Evolutionary conservation across 2,797 vertebrate genomes (phyloP), one percentile per base, ranked within the genome.

Genomic region (Lepus townsendii): DNA sequence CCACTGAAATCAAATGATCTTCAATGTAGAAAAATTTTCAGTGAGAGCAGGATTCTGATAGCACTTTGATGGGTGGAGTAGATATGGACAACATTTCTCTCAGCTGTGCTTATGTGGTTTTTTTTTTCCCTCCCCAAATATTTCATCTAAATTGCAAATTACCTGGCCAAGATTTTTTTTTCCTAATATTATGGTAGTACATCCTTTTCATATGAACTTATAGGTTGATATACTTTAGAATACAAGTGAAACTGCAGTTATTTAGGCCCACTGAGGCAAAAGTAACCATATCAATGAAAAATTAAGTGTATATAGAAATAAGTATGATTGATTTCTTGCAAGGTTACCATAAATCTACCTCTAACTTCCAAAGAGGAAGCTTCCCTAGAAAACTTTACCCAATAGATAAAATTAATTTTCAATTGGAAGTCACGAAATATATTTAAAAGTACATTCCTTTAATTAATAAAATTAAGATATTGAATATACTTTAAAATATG

Each of bases 381-480:
- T n/a, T 71, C 38, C 84, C 17, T 71, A 42, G 22, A 11, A 52
- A 71, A 79, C 9, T 80, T 96, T 79, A 95, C 65, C 22, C 42
- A 87, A 79, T 27, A 87, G 42, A n/a, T 92, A 79, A 68, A 89
- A 90, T 90, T 85, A 92, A 68, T 79, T 91, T 26, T 52, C 84
- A 72, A 72, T 52, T 71, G 52, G 8, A 4, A 63, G 14, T 47
- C 83, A 76, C 63, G 83, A 84, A 92, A 52, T 63, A 83, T 60
- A 68, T 26, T 73, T 79, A 32, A 93, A 93, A 76, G 13, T 3
- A 30, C 42, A 27, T 85, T 72, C 1, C 89, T 91, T 80, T 73
- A 75, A 77, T 84, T 77, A 90, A 91, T 24, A 60, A 83, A 75
- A 30, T 52, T 75, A 52, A 50, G 17, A 57, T 82, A 65, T 88